Conservation (phyloP, 1,140 invertebrate genomes). For the Macrotrachela quadricornifera region DNA sequence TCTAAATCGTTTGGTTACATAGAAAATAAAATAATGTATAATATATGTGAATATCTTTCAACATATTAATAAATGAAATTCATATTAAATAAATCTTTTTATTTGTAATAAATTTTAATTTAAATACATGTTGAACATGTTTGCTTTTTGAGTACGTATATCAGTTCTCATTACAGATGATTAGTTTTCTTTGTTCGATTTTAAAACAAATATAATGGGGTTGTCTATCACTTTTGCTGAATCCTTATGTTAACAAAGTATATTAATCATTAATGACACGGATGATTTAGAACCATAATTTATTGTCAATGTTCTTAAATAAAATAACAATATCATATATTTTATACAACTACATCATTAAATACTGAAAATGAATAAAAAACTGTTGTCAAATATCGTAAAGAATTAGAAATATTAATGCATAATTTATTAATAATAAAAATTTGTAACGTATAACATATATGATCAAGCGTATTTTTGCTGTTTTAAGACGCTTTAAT, state of each 20-base stretch:
- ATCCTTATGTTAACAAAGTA: slow-evolving; percentile 20
- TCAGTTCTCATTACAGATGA: slow-evolving; percentile 22
- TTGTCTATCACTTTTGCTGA: slow-evolving; percentile 22
- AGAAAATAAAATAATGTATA: too few species aligned
- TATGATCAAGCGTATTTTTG: slow-evolving; percentile 17
- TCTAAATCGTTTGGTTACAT: too few species aligned
- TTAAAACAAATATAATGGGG: slow-evolving; percentile 29
- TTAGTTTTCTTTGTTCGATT: slow-evolving; percentile 21
- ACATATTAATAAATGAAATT: slow-evolving; percentile 11
- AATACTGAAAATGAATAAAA: slow-evolving; percentile 12
- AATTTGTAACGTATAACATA: too few species aligned
- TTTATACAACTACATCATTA: too few species aligned
- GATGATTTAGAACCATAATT: slow-evolving; percentile 24
- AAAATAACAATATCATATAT: too few species aligned
- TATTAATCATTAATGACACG: slow-evolving; percentile 25
- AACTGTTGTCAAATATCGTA: slow-evolving; percentile 22
- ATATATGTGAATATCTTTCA: slow-evolving; percentile 25
- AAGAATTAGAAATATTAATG: slow-evolving; percentile 25
- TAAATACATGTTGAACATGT: slow-evolving; percentile 23
- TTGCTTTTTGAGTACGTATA: slow-evolving; percentile 25
- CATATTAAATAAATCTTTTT: slow-evolving; percentile 11
- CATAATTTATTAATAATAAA: slow-evolving; percentile 27
- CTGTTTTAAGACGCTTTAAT: too few species aligned
- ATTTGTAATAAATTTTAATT: slow-evolving; percentile 29
- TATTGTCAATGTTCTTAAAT: slow-evolving; percentile 12